Evolutionary conservation across 2,113 vertebrate species (phyloP), one percentile per base, ranked within the genome.

Genomic region (Halcyon senegalensis): DNA sequence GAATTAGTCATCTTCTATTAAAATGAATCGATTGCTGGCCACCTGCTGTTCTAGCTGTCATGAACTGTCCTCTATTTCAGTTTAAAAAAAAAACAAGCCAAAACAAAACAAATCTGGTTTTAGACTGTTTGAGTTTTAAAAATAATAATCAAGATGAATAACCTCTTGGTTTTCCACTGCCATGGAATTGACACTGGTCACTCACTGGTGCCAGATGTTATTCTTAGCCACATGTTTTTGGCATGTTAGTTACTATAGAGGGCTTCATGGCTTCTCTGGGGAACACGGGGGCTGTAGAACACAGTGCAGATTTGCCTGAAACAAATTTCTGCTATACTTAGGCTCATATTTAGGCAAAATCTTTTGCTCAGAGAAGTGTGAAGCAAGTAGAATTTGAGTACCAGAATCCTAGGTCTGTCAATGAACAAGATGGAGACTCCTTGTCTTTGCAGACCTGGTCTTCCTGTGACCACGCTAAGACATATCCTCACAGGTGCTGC

Each of bases 1-100:
- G 48, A 78, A 91, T 83, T 74, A 86, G 35, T 63, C 76, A 85
- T 94, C 87, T 91, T 78, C 77, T 73, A 82, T 87, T 75, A 95
- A 96, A 92, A 86, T 76, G 23, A 95, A 83, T 44, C 17, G 27
- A 82, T 95, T 0, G 2, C 72, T 1, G 7, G 75, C 48, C 30
- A 79, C 76, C 77, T 93, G 63, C 84, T 93, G 46, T 79, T 94
- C 70, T 90, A 89, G 89, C 66, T 85, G 75, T 90, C 91, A 90
- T 0, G 1, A 67, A 79, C 73, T 83, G 75, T 81, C 59, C 35
- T 75, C 51, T 68, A 10, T 81, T 91, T 86, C 18, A 7, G 37
- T 89, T 94, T 64, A 28, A 84, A 94, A 94, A 91, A 89, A 87
- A 95, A 66, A 2, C 25, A 25, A 19, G 30, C 7, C 24, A 55